These are phyloP conservation scores for Panagrolaimus sp. DNA, from an alignment of 1,140 invertebrate species.

Conservation along the genomic window DNA sequence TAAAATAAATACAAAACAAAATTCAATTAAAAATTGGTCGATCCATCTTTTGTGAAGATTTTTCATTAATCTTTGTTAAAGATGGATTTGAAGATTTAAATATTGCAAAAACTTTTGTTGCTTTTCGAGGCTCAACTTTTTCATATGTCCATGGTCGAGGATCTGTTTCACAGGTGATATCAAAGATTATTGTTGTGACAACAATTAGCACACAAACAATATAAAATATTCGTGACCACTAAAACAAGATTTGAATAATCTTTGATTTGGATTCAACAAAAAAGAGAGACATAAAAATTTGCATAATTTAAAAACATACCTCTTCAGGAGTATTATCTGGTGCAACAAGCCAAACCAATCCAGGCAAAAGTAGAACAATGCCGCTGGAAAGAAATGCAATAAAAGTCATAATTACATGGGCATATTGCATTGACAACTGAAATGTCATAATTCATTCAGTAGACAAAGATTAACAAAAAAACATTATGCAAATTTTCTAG, in stretches of 20 bases:
- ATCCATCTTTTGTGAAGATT: no score
- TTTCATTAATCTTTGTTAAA: not conserved
- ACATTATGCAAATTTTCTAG: not conserved
- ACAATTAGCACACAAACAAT: conserved; percentile 12
- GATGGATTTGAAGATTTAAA: not conserved
- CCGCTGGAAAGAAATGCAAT: conserved; percentile 24
- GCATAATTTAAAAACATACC: not conserved
- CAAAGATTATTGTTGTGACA: conserved; percentile 31
- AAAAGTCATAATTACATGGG: conserved; percentile 34
- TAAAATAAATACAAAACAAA: no score
- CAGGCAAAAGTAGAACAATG: conserved; percentile 25
- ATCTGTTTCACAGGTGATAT: conserved; percentile 32
- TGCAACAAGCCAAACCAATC: conserved; percentile 16
- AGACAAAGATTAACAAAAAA: not conserved
- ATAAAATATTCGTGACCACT: conserved; percentile 32
- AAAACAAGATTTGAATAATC: not conserved
- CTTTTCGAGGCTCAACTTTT: not conserved
- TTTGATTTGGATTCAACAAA: no score
- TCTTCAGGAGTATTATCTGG: conserved; percentile 26
- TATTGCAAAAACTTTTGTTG: not conserved
- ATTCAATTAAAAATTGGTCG: no score
- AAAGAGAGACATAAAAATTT: no score
- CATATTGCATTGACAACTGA: conserved; percentile 37
- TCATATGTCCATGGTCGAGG: conserved; percentile 34
- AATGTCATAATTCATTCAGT: not conserved